Conservation (phyloP, 2,797 vertebrate species). For the Eulemur rubriventer region DNA sequence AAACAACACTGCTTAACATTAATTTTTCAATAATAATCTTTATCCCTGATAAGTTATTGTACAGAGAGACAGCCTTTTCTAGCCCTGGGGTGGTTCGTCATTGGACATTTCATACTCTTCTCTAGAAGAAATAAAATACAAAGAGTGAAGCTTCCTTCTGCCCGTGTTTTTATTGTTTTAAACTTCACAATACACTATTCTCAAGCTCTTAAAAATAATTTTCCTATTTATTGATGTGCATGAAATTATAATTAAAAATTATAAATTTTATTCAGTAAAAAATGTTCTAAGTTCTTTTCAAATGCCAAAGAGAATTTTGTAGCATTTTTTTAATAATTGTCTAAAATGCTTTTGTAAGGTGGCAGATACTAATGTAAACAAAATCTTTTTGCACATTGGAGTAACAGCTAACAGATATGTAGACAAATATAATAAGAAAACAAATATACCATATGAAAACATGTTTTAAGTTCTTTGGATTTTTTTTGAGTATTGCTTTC, state of each 20-base stretch:
- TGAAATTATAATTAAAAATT: neutral
- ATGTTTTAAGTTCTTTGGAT: neutral
- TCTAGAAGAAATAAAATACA: neutral
- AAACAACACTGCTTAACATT: neutral
- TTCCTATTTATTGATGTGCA: neutral
- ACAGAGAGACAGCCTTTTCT: neutral
- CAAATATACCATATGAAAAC: neutral
- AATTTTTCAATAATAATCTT: neutral
- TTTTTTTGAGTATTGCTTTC: constrained; percentile 7
- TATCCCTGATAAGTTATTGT: neutral
- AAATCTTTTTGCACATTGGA: neutral
- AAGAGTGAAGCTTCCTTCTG: neutral
- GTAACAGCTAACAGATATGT: neutral
- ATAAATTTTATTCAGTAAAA: neutral
- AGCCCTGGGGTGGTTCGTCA: neutral
- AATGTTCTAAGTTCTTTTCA: neutral
- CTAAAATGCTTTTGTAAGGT: constrained; percentile 18
- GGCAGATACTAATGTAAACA: neutral
- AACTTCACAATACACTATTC: neutral
- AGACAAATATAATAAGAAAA: constrained; percentile 48
- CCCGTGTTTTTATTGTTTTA: neutral
- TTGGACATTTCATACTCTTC: neutral
- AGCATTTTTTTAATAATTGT: neutral
- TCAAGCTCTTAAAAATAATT: neutral
- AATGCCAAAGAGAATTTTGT: neutral